Percentiles rank a stretch among this genome's conserved stretches.
These are phyloP conservation scores for Aepyceros melampus DNA, from an alignment of 2,113 vertebrate species.

Conservation along the genomic window DNA sequence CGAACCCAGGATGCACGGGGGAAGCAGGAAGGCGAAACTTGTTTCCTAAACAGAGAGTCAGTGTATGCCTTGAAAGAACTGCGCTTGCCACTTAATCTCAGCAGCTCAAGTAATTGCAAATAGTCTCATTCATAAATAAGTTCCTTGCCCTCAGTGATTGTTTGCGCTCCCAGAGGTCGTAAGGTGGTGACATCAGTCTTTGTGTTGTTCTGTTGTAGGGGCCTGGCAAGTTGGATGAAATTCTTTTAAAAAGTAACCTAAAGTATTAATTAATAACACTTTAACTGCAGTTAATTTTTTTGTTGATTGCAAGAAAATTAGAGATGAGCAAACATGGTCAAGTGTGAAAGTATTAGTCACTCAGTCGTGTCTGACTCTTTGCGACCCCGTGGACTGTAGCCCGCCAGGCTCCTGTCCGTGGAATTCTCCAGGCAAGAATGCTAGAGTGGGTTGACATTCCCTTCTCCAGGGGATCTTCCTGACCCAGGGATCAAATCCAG, in stretches of 20 bases:
- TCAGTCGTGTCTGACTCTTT: neutral
- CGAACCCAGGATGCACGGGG: neutral
- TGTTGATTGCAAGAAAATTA: neutral
- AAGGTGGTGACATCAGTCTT: neutral
- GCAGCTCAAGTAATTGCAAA: slow-evolving; percentile 10
- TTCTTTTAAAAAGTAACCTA: neutral
- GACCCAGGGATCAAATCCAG: neutral
- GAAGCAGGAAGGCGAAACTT: neutral
- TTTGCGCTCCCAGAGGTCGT: neutral
- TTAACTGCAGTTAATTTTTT: neutral
- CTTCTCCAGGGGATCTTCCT: neutral
- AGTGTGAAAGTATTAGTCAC: neutral
- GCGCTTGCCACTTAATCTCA: neutral
- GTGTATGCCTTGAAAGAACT: neutral
- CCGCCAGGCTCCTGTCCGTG: neutral
- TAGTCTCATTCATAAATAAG: neutral
- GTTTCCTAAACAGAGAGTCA: neutral
- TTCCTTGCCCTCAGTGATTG: neutral
- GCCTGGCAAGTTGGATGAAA: neutral
- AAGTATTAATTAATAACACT: neutral
- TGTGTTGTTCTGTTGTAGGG: neutral
- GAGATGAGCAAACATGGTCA: neutral
- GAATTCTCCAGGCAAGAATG: neutral
- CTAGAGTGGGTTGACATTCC: neutral
- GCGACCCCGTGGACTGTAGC: neutral